phyloP scores from a whole-genome alignment of 2,888 invertebrate genomes.

The Petrolisthes manimaculis region DNA sequence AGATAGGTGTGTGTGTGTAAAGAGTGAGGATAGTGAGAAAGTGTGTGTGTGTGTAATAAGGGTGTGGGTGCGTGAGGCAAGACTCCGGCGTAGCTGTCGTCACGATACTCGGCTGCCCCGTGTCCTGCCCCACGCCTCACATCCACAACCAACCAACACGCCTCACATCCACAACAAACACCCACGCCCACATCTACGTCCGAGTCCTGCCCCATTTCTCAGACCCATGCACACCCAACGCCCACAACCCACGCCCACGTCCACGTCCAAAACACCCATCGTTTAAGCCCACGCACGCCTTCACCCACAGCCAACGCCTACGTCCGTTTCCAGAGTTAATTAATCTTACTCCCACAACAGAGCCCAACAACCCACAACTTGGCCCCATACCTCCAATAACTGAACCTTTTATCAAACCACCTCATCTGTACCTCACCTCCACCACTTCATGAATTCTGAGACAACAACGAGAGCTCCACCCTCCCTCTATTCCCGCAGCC shows the following conservation, averaged over 20 bases:
- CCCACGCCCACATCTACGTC: neutral
- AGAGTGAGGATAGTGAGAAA: no score
- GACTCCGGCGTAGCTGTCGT: slow-evolving; percentile 64
- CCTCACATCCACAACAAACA: neutral
- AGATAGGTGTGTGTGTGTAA: no score
- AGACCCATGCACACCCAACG: neutral
- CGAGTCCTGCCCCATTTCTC: neutral
- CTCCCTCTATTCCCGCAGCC: no score
- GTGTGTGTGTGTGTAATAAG: no score
- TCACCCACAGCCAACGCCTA: neutral
- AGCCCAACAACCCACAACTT: no score
- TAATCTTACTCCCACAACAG: no score
- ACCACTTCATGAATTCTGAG: no score
- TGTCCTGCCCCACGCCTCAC: slow-evolving; percentile 52
- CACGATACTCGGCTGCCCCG: slow-evolving; percentile 49
- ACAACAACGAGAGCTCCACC: no score
- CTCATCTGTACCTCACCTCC: no score
- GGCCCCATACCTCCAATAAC: no score
- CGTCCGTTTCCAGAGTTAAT: no score
- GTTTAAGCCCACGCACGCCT: neutral
- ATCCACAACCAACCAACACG: neutral
- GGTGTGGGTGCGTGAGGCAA: slow-evolving; percentile 57
- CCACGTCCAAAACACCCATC: neutral
- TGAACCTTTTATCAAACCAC: no score
- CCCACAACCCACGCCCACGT: neutral